Evolutionary conservation across 2,888 invertebrate species (phyloP), one percentile per base, ranked within the genome.

Genomic region (Drosophila emarginata): DNA sequence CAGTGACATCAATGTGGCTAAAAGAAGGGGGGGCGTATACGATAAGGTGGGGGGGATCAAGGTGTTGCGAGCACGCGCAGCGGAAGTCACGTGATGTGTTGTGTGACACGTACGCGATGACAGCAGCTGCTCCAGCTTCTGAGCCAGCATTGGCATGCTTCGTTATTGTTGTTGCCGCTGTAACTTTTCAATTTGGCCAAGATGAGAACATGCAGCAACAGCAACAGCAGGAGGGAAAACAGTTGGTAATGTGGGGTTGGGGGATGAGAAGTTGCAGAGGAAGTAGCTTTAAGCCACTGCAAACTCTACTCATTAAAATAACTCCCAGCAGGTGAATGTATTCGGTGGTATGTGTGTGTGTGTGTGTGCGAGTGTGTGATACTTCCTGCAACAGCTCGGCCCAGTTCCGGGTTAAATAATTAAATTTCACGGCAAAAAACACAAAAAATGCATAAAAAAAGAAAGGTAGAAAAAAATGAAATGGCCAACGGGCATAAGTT

Each of bases 371-470:
- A 45, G 45, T 59, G 45, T 59, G 78, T 68, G 79, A 78, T 77
- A 77, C 74, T 77, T 78, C 79, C 77, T 69, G 74, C 59, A 61
- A 69, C 53, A 63, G 67, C 69, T 67, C 87, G 87, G 79, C 87
- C 80, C 87, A 84, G 85, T 81, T 81, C 87, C 87, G 82, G 87
- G 88, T 84, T 84, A 88, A 88, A 84, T 84, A 88, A 84, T 84
- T 84, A 88, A 84, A 84, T 84, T 84, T 88, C 80, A 65, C 67
- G 74, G 72, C 70, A 71, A 65, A 52, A 52, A 28, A 28, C 23
- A 52, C 51, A 26, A 52, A n/a, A 78, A 45, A 45, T 15, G 15
- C 15, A 45, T 1, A 14, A 39, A 39, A 40, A 40, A 45, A 45
- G 14, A 11, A 21, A 45, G n/a, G n/a, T n/a, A n/a, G n/a, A 45